Base-by-base conservation (phyloP, 2,888 invertebrate species). In the Podabrus alpinus region DNA sequence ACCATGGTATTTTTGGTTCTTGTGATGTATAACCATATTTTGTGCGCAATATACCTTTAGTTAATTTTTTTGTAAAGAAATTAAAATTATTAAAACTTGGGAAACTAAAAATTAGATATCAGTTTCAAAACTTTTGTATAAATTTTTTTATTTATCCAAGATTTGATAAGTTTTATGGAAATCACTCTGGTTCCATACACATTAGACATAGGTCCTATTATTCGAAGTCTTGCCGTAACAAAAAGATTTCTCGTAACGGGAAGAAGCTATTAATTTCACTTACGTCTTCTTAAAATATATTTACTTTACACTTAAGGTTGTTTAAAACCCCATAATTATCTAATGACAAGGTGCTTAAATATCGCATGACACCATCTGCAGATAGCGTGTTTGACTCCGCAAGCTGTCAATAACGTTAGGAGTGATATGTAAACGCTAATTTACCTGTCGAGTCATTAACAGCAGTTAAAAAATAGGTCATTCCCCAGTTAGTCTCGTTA, bases 311-410 rank as follows among this genome's bases (percentile, higher is more conserved):
- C 72, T 72, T 72, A 73, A 70, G 62, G 72, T 59, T 68, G 61
- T 66, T 67, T 70, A 73, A 73, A 71, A 73, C 69, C 70, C 72
- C 45, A 59, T 73, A 64, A 76, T 76, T 76, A 71, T 76, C 72
- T 76, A 76, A 76, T 73, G 75, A 76, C 69, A 76, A 73, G 75
- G 75, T 76, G 68, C 68, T 76, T 75, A 15, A 60, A 70, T 69
- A 76, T 76, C 75, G 75, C 75, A 73, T 76, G 75, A 73, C 75
- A 70, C 75, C 75, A 76, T 72, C 72, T 76, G 69, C 62, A 75
- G 72, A 70, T 76, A 76, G 75, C 75, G 75, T 76, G 75, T 67
- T 21, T 68, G 68, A 67, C 61, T 66, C 62, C 17, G 66, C 69
- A 74, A 67, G 68, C 69, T 75, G 75, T 72, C 72, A 76, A 76